Evolutionary conservation across 2,888 invertebrate species (phyloP).

Genomic region (Panopea generosa): DNA sequence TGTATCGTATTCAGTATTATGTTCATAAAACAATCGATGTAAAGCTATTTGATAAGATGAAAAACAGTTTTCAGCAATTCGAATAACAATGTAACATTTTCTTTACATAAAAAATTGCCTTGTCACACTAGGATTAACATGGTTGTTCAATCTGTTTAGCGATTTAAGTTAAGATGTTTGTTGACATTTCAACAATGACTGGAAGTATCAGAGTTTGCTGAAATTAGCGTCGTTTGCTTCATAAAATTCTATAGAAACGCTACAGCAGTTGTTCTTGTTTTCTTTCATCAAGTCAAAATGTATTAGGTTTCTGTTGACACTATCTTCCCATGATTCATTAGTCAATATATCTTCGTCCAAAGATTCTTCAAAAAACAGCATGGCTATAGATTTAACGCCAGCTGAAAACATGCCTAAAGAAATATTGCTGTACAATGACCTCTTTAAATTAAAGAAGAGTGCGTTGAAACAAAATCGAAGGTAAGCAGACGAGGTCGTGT

Average conservation of each 20-base stretch:
- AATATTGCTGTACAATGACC: constrained; percentile 14
- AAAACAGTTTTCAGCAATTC: too few relatives aligned
- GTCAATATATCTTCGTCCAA: constrained; percentile 26
- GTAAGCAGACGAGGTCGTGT: constrained; percentile 39
- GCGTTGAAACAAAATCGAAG: constrained; percentile 36
- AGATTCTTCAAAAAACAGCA: constrained; percentile 35
- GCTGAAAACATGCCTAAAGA: constrained; percentile 8
- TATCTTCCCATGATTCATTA: constrained; percentile 23
- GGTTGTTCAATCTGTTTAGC: too few relatives aligned
- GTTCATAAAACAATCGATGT: too few relatives aligned
- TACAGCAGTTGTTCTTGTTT: background rate
- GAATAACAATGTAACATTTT: too few relatives aligned
- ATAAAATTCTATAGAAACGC: constrained; percentile 9
- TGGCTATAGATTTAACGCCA: constrained; percentile 29
- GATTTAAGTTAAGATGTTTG: too few relatives aligned
- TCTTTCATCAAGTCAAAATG: constrained; percentile 10
- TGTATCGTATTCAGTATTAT: too few relatives aligned
- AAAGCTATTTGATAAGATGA: too few relatives aligned
- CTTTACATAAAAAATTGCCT: too few relatives aligned
- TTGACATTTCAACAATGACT: too few relatives aligned
- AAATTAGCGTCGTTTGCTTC: too few relatives aligned
- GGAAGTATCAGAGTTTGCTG: too few relatives aligned
- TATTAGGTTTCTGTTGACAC: background rate
- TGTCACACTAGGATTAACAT: too few relatives aligned
- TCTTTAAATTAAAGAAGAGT: constrained; percentile 10